Evolutionary conservation across 1,140 invertebrate genomes (phyloP), one percentile per base, ranked within the genome.

Genomic region (Drosophila lowei): DNA sequence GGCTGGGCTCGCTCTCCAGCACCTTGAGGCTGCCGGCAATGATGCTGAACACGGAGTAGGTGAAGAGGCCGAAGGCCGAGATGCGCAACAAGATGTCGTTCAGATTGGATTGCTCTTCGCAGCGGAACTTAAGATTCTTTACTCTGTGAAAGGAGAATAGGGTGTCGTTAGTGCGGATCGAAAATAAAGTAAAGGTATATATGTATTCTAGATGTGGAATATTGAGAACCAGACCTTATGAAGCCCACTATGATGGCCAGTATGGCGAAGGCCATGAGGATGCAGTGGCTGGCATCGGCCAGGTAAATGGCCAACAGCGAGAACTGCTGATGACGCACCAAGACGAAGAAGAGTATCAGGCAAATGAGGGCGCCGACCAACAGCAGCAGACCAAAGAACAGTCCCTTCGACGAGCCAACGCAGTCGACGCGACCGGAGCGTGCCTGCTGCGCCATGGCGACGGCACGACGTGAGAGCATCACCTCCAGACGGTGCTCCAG

Each of bases 271-370:
- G 95, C 94, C 95, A 98, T 97, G 16, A 98, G 93, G 47, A 94
- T 94, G 90, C 96, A 97, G 91, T 98, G 97, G 6, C 97, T 97
- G 13, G 96, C 96, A 90, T 98, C 97, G 18, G 96, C 97, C 62
- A 98, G 93, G 81, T 97, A 97, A 77, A 98, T 97, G 42, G 97
- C 97, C 53, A 98, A 92, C 54, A 96, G 92, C 71, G 95, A 95
- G 70, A 97, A 93, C 72, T 96, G 93, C 41, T 95, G 94, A 88
- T 97, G 95, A 91, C 95, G 95, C 68, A 98, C 96, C 66, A 98
- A 93, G 38, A 98, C 97, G 92, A 98, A 98, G 95, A 98, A 98
- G 28, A 98, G 94, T 76, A 98, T 98, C 85, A 98, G 93, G 91
- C 97, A 98, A 90, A 98, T 98, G 46, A 98, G 93, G 5, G 97